Percentiles rank a stretch among this genome's conserved stretches.
These are phyloP conservation scores for Leptinotarsa rubiginosa DNA, from an alignment of 2,888 invertebrate genomes.

Conservation along the genomic window DNA sequence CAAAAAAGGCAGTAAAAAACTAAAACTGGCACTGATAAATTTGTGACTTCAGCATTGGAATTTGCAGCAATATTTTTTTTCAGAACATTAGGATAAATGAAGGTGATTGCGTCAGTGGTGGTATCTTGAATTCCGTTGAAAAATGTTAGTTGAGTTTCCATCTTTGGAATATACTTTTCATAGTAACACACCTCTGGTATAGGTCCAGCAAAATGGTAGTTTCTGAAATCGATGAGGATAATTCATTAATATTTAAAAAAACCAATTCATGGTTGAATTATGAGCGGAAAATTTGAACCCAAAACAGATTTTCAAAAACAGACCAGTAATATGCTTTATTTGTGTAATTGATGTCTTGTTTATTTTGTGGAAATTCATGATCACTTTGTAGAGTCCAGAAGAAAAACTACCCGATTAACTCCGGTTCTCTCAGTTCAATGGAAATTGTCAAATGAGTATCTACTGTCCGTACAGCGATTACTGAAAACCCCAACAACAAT, in stretches of 20 bases:
- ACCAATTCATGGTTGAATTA: not conserved
- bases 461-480: no score
- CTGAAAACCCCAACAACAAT: no score
- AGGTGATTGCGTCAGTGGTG: constrained; percentile 34
- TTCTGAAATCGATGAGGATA: constrained; percentile 22
- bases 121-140: constrained; percentile 41
- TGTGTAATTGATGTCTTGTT: no score
- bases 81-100: constrained; percentile 39
- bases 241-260: not conserved
- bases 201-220: constrained; percentile 1
- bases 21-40: constrained; percentile 21
- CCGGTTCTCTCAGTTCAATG: no score
- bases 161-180: constrained; percentile 52
- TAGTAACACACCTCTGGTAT: constrained; percentile 47
- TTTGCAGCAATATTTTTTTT: constrained; percentile 24
- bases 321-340: no score
- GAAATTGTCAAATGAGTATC: no score
- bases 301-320: no score
- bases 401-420: no score
- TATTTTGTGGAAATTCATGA: no score
- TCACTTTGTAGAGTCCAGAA: no score
- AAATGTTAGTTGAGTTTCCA: constrained; percentile 46
- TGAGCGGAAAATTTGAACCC: not conserved
- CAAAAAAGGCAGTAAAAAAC: constrained; percentile 48
- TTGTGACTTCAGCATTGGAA: not conserved